Base-by-base conservation (phyloP, 2,797 vertebrate genomes). In the Sphenopsis melanotis region DNA sequence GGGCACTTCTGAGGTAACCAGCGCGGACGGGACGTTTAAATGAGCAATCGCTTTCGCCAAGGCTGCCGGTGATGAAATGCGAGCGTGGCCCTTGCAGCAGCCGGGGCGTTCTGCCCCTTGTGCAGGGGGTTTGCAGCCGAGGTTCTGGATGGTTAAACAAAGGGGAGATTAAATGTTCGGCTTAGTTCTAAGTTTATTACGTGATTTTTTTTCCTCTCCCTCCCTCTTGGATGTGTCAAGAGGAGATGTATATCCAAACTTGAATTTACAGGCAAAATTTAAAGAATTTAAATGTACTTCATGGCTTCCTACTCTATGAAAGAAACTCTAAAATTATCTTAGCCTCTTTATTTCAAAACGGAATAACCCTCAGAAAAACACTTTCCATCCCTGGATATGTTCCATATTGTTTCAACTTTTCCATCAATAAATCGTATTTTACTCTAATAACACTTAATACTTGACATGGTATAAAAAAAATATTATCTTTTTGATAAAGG, bases 21-120 rank as follows among this genome's bases (percentile, higher is more conserved):
- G 36, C 3, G 17, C 9, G 10, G 47, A 39, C 6, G 53, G 37
- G 39, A 63, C 12, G 72, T 36, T 10, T 0, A n/a, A 41, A 53
- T 2, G 12, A 16, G 74, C 24, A 6, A 0, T 1, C 2, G 20
- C 20, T 49, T 55, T n/a, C 0, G 26, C 3, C 5, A 6, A 39
- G 53, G 4, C 4, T 9, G 78, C 27, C 3, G 42, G 21, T 2
- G 76, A 1, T n/a, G 10, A 3, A 22, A 17, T 0, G 10, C 7
- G 24, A 24, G 24, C 4, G 57, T 0, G 32, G 71, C 68, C 36
- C 76, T 42, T 5, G 44, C 57, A 8, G 5, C 41, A 1, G 1
- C 22, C 34, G 8, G 14, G 12, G 19, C 12, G 0, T 11, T 61
- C 52, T 10, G 30, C 13, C 32, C 36, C 61, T 1, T 18, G 64